Percentiles rank a stretch among this genome's conserved stretches.
Evolutionary conservation across 2,888 invertebrate species (phyloP).

Genomic region (Mystacides longicornis): DNA sequence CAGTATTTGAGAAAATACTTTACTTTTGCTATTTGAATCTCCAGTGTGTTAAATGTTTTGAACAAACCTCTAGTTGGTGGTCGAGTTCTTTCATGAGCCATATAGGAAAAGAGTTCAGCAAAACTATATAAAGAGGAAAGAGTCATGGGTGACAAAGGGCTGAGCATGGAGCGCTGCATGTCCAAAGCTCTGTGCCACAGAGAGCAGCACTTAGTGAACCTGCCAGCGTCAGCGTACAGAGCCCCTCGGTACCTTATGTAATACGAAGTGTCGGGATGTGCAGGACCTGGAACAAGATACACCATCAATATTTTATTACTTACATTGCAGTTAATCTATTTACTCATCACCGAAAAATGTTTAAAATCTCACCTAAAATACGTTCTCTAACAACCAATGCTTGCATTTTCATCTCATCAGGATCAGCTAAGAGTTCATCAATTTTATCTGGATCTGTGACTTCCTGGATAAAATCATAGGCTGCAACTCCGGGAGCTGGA

Average conservation of each 20-base stretch:
- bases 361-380: slow-evolving; percentile 54
- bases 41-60: not conserved
- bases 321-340: too few species aligned
- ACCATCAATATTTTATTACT: too few species aligned
- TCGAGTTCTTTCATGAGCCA: slow-evolving; percentile 81
- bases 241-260: slow-evolving; percentile 91
- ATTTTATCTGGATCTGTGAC: slow-evolving; percentile 70
- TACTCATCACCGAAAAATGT: not conserved
- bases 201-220: slow-evolving; percentile 85
- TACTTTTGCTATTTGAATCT: not conserved
- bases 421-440: slow-evolving; percentile 83
- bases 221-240: slow-evolving; percentile 90
- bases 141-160: slow-evolving; percentile 89
- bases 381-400: slow-evolving; percentile 85
- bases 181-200: slow-evolving; percentile 96
- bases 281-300: slow-evolving; percentile 66
- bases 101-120: slow-evolving; percentile 89
- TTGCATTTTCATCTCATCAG: slow-evolving; percentile 96
- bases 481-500: slow-evolving; percentile 64
- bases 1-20: not conserved
- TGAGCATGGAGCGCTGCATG: slow-evolving; percentile 90
- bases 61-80: slow-evolving; percentile 51
- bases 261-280: slow-evolving; percentile 95
- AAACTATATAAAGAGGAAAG: slow-evolving; percentile 91
- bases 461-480: slow-evolving; percentile 84